Conservation (phyloP, 2,888 invertebrate genomes). For the Dusona sp. region DNA sequence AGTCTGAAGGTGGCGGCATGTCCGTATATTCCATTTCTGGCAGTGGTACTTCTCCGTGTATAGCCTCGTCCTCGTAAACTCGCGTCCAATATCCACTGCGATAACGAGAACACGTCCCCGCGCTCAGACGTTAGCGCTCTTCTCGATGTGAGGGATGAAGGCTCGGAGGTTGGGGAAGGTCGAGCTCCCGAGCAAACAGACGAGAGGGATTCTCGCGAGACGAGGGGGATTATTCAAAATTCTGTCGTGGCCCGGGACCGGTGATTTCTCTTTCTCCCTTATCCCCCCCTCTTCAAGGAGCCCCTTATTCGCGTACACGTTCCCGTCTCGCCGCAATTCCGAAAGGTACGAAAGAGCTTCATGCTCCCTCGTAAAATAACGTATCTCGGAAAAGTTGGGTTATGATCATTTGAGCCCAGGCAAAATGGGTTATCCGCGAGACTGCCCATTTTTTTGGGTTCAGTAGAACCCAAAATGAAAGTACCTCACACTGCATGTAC, state of each 20-base stretch:
- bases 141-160: slow-evolving; percentile 17
- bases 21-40: slow-evolving; percentile 13
- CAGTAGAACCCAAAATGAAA: slow-evolving; percentile 38
- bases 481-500: background rate
- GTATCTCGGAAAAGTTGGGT: background rate
- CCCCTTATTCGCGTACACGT: slow-evolving; percentile 2
- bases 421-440: background rate
- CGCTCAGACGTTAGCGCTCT: slow-evolving; percentile 61
- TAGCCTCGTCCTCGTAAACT: slow-evolving; percentile 64
- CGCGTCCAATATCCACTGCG: slow-evolving; percentile 70
- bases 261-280: slow-evolving; percentile 60
- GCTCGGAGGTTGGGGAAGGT: background rate
- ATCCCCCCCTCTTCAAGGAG: background rate
- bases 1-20: background rate
- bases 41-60: background rate
- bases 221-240: slow-evolving; percentile 65
- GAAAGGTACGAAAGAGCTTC: slow-evolving; percentile 18
- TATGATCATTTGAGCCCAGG: background rate
- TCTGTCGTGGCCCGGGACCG: slow-evolving; percentile 59
- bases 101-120: slow-evolving; percentile 69
- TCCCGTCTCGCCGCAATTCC: slow-evolving; percentile 24
- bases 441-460: too few species aligned
- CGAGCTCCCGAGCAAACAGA: slow-evolving; percentile 51
- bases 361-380: slow-evolving; percentile 52
- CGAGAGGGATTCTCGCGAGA: slow-evolving; percentile 58